Percentiles rank a stretch among this genome's conserved stretches.
Evolutionary conservation across 2,888 invertebrate species (phyloP).

Genomic region (Idaea aversata): DNA sequence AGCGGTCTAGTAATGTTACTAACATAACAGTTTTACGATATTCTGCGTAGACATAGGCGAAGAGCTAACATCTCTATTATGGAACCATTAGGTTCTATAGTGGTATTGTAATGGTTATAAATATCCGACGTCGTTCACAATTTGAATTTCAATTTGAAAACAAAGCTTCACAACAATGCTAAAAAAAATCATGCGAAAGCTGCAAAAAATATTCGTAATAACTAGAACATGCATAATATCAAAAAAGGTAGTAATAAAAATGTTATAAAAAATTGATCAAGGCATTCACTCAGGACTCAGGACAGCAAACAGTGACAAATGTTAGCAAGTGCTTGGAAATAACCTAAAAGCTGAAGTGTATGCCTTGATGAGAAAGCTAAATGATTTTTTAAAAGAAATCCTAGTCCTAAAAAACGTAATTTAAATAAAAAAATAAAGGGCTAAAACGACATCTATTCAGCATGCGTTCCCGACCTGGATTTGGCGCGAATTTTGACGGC

Average conservation of each 20-base stretch:
- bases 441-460: slow-evolving; percentile 37
- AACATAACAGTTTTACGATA: slow-evolving; percentile 19
- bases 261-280: background rate
- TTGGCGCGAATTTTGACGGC: slow-evolving; percentile 76
- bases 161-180: background rate
- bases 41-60: too few relatives aligned
- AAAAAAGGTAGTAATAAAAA: background rate
- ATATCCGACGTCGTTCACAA: too few relatives aligned
- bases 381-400: background rate
- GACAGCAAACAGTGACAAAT: background rate
- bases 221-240: background rate
- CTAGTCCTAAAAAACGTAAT: slow-evolving; percentile 11
- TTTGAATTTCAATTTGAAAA: too few relatives aligned
- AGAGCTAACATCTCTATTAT: too few relatives aligned
- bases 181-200: background rate
- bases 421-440: slow-evolving; percentile 39
- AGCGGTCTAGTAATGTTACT: too few relatives aligned
- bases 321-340: background rate
- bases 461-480: slow-evolving; percentile 73
- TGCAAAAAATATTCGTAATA: background rate
- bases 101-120: too few relatives aligned
- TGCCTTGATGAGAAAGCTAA: background rate
- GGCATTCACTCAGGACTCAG: background rate
- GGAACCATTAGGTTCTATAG: too few relatives aligned
- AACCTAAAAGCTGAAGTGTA: background rate